Conservation (phyloP, 2,113 vertebrate species). For the Mesitornis unicolor region DNA sequence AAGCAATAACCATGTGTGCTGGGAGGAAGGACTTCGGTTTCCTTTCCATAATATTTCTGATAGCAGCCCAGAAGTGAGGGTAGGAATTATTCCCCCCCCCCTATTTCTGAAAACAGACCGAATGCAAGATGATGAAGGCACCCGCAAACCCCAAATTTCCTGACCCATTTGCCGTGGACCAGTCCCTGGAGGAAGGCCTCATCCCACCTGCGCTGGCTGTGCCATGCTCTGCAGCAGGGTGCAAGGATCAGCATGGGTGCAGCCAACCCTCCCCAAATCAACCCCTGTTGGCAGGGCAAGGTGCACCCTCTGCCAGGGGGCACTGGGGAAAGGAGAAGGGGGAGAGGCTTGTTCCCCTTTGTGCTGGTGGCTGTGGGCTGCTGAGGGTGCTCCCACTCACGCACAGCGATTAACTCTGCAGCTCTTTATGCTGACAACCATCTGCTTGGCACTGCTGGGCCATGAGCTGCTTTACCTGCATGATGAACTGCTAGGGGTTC, state of each 20-base stretch:
- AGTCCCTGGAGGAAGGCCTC: too few relatives aligned
- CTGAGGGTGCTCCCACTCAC: background rate
- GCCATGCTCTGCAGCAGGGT: background rate
- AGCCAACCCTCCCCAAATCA: fast-evolving
- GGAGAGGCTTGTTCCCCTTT: too few relatives aligned
- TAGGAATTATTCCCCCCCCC: background rate
- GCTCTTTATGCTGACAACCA: background rate
- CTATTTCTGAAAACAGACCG: background rate
- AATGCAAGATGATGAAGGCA: background rate
- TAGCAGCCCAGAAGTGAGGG: background rate
- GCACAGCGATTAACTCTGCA: background rate
- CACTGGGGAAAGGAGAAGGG: background rate
- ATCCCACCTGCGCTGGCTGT: background rate
- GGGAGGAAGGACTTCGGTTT: background rate
- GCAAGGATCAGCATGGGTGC: fast-evolving
- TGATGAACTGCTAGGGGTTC: background rate
- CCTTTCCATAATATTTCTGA: background rate
- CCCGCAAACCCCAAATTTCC: background rate
- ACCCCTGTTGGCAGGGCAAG: background rate
- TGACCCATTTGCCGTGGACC: too few relatives aligned
- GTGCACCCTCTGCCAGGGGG: background rate
- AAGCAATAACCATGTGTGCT: background rate
- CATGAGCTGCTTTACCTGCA: background rate
- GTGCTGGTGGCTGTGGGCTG: background rate
- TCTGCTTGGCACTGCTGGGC: background rate